phyloP scores from a whole-genome alignment of 2,888 invertebrate genomes.

The Deilephila porcellus region DNA sequence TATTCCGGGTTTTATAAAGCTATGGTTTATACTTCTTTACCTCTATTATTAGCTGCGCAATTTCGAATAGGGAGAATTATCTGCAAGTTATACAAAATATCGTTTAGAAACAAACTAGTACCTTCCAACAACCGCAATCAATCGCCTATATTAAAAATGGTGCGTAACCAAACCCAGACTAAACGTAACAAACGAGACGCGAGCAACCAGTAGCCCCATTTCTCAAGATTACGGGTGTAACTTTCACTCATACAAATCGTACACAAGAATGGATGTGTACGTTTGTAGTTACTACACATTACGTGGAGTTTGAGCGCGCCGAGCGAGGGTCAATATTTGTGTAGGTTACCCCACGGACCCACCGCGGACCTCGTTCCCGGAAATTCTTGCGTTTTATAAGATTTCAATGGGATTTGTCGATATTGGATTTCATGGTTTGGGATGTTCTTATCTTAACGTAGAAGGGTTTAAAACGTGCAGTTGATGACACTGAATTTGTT shows the following conservation, averaged over 20 bases:
- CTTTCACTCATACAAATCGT: constrained; percentile 32
- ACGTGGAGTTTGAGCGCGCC: constrained; percentile 46
- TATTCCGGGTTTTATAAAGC: no score
- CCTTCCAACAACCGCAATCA: no score
- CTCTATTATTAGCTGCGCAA: no score
- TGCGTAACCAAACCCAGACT: background rate
- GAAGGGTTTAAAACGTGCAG: background rate
- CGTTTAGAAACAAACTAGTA: no score
- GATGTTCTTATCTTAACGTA: background rate
- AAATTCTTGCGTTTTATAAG: constrained; percentile 39
- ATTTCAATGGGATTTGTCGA: constrained; percentile 7
- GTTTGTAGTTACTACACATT: constrained; percentile 60
- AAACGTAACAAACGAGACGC: background rate
- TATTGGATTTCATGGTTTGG: constrained; percentile 17
- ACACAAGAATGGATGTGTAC: constrained; percentile 49
- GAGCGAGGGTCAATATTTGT: constrained; percentile 67
- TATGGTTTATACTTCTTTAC: no score
- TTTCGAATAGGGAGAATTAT: no score
- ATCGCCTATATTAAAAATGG: background rate
- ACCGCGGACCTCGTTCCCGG: constrained; percentile 59
- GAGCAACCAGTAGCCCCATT: constrained; percentile 4
- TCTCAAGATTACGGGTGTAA: constrained; percentile 27
- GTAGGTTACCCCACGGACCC: constrained; percentile 61
- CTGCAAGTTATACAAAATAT: no score
- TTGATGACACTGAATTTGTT: no score